Percentiles rank a stretch among this genome's conserved stretches.
Evolutionary conservation across 2,113 vertebrate species (phyloP).

Genomic region (Saguinus midas): DNA sequence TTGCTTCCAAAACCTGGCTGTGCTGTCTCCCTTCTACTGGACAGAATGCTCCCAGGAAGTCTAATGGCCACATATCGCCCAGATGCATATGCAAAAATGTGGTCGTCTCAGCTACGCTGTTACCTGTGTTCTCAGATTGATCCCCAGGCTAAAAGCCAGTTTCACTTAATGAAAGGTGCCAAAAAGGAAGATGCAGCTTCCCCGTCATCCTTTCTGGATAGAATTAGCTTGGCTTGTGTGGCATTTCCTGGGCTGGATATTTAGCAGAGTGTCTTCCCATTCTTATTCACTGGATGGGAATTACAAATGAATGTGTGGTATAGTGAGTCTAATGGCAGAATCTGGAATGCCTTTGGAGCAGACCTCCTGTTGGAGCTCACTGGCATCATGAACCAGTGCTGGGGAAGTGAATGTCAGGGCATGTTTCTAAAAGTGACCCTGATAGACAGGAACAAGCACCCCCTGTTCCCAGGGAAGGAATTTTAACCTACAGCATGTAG

Average conservation of each 20-base stretch:
- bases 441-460: background rate
- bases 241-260: background rate
- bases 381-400: background rate
- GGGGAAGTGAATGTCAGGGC: background rate
- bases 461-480: background rate
- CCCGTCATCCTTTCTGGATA: background rate
- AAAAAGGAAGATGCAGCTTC: background rate
- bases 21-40: background rate
- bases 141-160: background rate
- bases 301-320: accelerated
- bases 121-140: background rate
- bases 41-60: background rate
- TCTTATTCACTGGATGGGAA: background rate
- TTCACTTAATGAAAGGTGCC: background rate
- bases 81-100: background rate
- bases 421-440: background rate
- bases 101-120: accelerated
- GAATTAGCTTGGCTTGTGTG: background rate
- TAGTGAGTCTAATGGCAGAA: background rate
- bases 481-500: background rate
- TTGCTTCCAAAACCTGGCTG: background rate
- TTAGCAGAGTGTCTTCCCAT: background rate
- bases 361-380: background rate
- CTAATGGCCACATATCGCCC: background rate
- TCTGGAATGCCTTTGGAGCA: background rate